Base-by-base conservation (phyloP, 1,140 invertebrate genomes). In the Drosophila leontia region DNA sequence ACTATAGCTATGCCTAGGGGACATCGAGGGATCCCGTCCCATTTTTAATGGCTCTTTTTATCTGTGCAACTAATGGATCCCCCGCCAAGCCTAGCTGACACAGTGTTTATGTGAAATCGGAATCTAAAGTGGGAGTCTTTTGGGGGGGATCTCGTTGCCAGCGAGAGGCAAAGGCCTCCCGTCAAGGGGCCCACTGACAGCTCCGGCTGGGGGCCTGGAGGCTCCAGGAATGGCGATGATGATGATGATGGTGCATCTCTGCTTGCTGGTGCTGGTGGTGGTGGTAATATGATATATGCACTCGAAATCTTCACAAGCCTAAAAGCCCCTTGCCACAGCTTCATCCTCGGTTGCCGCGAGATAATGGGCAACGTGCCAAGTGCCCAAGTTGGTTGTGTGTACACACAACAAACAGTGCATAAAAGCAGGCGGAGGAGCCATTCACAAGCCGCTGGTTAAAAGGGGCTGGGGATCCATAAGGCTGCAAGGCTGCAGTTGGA, bases 351-450 rank as follows among this genome's bases (percentile, higher is more conserved):
- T 19, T 32, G 53, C 42, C 32, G 69, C 51, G 47, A 86, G 84
- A 88, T 88, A 88, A 88, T 88, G 85, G 84, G 84, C 85, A 88
- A 88, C 85, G 84, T 88, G 84, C 84, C 84, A 88, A 88, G 84
- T 90, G 82, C 81, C 63, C 67, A 63, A 67, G 67, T 13, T 55
- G 53, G 7, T 55, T 37, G 53, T 70, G 76, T 72, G 75, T 82
- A 77, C 77, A 67, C 51, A 87, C 77, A 82, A 80, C 71, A 88
- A 88, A 88, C 69, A 87, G 84, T 83, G 85, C 85, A 88, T 88
- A 88, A 88, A 90, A 84, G 74, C 78, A 59, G 75, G 63, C 65
- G 63, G 62, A 78, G 75, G 78, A 81, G 58, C 80, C 80, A 90
- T 90, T 88, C 84, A 90, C 69, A 87, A 87, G 68, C 51, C 53